phyloP scores from a whole-genome alignment of 2,113 vertebrate genomes.

The Microcebus ravelobensis region DNA sequence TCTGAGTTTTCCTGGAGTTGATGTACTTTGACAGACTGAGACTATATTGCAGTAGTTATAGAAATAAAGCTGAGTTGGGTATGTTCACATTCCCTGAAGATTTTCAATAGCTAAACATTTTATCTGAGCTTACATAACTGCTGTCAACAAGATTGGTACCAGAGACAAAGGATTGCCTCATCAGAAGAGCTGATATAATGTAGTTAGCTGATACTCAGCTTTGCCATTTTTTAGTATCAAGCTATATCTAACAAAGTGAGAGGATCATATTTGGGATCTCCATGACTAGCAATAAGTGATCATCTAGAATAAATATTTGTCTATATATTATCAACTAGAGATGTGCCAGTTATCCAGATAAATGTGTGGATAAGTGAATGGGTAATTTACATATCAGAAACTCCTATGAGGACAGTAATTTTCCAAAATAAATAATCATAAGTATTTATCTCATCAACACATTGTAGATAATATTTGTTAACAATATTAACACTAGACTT shows the following conservation, averaged over 20 bases:
- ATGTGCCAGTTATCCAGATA: background rate
- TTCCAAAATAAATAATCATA: background rate
- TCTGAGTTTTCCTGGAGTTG: conserved; percentile 49
- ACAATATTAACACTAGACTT: conserved; percentile 41
- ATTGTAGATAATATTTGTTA: conserved; percentile 4
- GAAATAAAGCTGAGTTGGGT: conserved; percentile 42
- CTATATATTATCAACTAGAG: background rate
- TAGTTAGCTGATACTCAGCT: background rate
- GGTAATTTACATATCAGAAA: background rate
- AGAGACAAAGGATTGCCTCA: background rate
- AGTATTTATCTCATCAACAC: background rate
- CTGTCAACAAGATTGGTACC: background rate
- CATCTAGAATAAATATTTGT: background rate
- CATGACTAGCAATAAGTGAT: background rate
- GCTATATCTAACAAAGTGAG: background rate
- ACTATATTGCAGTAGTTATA: background rate
- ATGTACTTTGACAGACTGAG: conserved; percentile 6
- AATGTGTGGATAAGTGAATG: background rate
- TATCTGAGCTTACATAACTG: background rate
- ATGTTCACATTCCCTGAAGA: conserved; percentile 23
- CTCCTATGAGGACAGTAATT: background rate
- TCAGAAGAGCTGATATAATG: background rate
- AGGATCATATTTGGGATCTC: background rate
- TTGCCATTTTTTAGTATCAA: background rate
- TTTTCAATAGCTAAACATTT: conserved; percentile 38